Evolutionary conservation across 2,113 vertebrate genomes (phyloP).

Genomic region (Sylvicapra grimmia): DNA sequence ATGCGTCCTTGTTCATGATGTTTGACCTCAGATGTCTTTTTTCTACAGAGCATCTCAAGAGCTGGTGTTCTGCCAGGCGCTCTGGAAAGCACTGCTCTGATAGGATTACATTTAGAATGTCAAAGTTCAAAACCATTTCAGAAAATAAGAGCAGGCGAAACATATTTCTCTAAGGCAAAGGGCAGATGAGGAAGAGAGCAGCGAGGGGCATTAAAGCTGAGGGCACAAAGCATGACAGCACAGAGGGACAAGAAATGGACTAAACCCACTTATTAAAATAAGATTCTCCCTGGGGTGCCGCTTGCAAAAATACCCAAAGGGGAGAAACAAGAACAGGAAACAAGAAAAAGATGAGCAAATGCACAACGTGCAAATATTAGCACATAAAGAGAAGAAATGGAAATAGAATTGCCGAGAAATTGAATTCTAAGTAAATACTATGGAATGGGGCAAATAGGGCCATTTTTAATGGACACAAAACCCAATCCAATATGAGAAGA

Average conservation of each 20-base stretch:
- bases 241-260: background rate
- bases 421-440: background rate
- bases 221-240: fast-evolving
- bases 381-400: background rate
- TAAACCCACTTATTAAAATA: background rate
- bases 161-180: background rate
- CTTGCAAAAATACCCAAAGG: background rate
- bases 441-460: background rate
- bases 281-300: background rate
- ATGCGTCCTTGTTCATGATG: background rate
- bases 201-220: fast-evolving
- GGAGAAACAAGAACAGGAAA: background rate
- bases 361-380: background rate
- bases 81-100: background rate
- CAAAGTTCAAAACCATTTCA: background rate
- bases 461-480: background rate
- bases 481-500: background rate
- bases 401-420: background rate
- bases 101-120: background rate
- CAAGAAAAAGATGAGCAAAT: background rate
- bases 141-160: background rate
- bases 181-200: background rate
- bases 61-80: background rate
- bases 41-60: background rate
- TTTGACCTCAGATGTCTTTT: background rate